Evolutionary conservation across 1,140 invertebrate genomes (phyloP).

Genomic region (Acromyrmex echinatior): DNA sequence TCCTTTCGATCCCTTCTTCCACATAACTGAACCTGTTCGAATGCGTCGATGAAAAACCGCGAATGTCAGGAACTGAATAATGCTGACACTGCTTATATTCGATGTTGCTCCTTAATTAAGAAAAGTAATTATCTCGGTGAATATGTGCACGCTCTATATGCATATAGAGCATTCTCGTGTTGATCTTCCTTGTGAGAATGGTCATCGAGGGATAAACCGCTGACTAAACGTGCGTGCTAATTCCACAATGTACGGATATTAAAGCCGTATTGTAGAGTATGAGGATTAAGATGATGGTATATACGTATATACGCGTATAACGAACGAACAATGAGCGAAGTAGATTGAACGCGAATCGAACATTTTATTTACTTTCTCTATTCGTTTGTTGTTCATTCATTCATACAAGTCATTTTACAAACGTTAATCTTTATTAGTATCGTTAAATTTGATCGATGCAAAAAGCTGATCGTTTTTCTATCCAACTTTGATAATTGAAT

Average conservation of each 20-base stretch:
- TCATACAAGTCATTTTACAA: background rate
- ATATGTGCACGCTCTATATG: background rate
- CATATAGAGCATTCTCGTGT: background rate
- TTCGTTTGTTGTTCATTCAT: conserved; percentile 1
- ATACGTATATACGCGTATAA: background rate
- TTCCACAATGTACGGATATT: conserved; percentile 21
- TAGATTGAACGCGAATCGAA: background rate
- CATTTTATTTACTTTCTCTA: background rate
- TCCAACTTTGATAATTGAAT: background rate
- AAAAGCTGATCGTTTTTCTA: background rate
- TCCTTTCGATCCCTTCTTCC: conserved; percentile 30
- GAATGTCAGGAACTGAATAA: conserved; percentile 19
- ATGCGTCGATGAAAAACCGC: conserved; percentile 9
- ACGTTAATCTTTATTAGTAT: background rate
- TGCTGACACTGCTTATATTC: conserved; percentile 6
- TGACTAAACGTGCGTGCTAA: conserved; percentile 41
- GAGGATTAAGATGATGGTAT: background rate
- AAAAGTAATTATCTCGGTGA: background rate
- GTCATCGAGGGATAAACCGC: conserved; percentile 18
- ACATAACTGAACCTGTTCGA: background rate
- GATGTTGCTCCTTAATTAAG: conserved; percentile 48
- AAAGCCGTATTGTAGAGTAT: background rate
- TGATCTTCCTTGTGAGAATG: conserved; percentile 22
- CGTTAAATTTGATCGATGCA: background rate
- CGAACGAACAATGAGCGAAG: background rate